phyloP scores from a whole-genome alignment of 2,113 vertebrate genomes.

The Tringa solitaria region DNA sequence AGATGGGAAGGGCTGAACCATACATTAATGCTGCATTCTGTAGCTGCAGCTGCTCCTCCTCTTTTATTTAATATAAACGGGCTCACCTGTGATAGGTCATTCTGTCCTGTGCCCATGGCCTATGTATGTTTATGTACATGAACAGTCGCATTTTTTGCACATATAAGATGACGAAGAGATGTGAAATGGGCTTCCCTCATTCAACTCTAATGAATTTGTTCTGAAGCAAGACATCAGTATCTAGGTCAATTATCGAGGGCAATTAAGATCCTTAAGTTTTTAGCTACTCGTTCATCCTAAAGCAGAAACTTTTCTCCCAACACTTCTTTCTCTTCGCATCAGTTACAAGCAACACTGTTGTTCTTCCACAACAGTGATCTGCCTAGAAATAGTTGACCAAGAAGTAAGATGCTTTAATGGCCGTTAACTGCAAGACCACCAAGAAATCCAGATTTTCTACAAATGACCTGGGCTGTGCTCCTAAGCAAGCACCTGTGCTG shows the following conservation, averaged over 20 bases:
- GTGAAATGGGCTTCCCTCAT: slow-evolving; percentile 2
- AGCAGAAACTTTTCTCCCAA: background rate
- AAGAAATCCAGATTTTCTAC: background rate
- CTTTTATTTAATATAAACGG: background rate
- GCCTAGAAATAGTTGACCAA: background rate
- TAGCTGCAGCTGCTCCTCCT: background rate
- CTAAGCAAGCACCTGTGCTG: background rate
- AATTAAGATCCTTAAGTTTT: background rate
- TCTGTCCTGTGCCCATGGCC: background rate
- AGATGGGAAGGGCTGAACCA: background rate
- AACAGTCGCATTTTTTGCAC: background rate
- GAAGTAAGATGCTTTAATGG: background rate
- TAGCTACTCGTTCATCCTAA: background rate
- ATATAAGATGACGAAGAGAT: background rate
- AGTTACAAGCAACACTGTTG: background rate
- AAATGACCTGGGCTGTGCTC: background rate
- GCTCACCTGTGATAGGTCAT: slow-evolving; percentile 6
- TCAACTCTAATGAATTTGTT: background rate
- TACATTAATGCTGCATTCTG: background rate
- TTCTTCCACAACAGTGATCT: background rate
- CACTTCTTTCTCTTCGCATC: background rate
- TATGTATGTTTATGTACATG: background rate
- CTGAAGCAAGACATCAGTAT: background rate
- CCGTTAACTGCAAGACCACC: background rate
- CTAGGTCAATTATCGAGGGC: background rate